These are phyloP conservation scores for Caiman crocodilus DNA, from an alignment of 2,797 vertebrate species.

Conservation along the genomic window DNA sequence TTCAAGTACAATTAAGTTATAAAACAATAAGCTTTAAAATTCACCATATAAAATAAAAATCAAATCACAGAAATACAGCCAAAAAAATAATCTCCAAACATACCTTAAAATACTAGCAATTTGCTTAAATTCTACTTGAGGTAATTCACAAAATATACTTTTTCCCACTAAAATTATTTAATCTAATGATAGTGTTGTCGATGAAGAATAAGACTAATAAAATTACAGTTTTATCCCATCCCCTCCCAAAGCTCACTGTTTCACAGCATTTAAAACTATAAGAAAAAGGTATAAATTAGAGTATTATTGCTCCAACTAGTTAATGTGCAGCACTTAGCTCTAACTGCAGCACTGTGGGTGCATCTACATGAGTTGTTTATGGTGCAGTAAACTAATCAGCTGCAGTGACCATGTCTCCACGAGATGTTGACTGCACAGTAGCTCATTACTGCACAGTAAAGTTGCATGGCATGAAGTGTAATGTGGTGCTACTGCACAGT, in stretches of 20 bases:
- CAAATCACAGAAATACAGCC: slow-evolving; percentile 23
- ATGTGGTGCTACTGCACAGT: too few relatives aligned
- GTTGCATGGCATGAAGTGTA: too few relatives aligned
- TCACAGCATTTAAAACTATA: neutral
- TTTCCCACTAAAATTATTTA: too few relatives aligned
- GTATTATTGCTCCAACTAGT: slow-evolving; percentile 63
- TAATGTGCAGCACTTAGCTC: neutral
- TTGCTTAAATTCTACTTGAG: neutral
- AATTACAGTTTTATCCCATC: neutral
- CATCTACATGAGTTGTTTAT: too few relatives aligned
- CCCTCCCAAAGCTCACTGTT: neutral
- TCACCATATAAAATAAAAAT: slow-evolving; percentile 46
- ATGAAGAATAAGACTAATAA: neutral
- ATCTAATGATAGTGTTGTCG: neutral
- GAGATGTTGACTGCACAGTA: too few relatives aligned
- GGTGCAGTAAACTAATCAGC: too few relatives aligned
- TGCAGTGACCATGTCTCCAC: too few relatives aligned
- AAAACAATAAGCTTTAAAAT: slow-evolving; percentile 58
- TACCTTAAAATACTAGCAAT: neutral
- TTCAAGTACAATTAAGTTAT: slow-evolving; percentile 29
- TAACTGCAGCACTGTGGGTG: too few relatives aligned
- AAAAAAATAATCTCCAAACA: neutral
- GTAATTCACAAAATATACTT: neutral
- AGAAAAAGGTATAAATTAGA: neutral
- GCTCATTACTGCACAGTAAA: too few relatives aligned